Conservation (phyloP, 2,888 invertebrate species). For the Rhabditophanes sp. region DNA sequence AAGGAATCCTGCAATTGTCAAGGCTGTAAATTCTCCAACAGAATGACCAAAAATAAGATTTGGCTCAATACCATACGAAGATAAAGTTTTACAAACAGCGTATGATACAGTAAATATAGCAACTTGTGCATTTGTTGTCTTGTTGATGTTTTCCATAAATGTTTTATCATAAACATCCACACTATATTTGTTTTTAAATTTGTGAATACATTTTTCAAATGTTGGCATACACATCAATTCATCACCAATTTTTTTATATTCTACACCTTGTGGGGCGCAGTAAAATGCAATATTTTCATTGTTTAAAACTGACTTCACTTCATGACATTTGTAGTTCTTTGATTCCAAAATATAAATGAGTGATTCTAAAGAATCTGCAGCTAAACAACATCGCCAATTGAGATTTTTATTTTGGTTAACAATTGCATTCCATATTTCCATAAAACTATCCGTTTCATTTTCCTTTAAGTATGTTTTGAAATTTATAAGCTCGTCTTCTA, state of each 20-base stretch:
- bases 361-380: too few relatives aligned
- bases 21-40: slow-evolving; percentile 34
- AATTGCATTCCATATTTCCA: too few relatives aligned
- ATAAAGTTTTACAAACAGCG: slow-evolving; percentile 13
- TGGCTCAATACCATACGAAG: slow-evolving; percentile 11
- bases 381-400: too few relatives aligned
- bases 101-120: slow-evolving; percentile 17
- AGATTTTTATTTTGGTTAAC: too few relatives aligned
- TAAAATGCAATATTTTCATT: slow-evolving; percentile 20
- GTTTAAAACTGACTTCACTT: too few relatives aligned
- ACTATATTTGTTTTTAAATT: too few relatives aligned
- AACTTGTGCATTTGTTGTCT: slow-evolving; percentile 14
- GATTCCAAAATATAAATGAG: too few relatives aligned
- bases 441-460: too few relatives aligned
- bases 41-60: slow-evolving; percentile 25
- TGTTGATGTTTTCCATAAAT: slow-evolving; percentile 6
- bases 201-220: not conserved
- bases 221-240: slow-evolving; percentile 6
- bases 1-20: slow-evolving; percentile 11
- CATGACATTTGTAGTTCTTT: slow-evolving; percentile 1
- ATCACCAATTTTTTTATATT: slow-evolving; percentile 22
- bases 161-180: not conserved
- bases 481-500: too few relatives aligned
- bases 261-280: slow-evolving; percentile 34
- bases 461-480: too few relatives aligned